Evolutionary conservation across 2,113 vertebrate genomes (phyloP), one percentile per base, ranked within the genome.

Genomic region (Entelurus aequoreus): DNA sequence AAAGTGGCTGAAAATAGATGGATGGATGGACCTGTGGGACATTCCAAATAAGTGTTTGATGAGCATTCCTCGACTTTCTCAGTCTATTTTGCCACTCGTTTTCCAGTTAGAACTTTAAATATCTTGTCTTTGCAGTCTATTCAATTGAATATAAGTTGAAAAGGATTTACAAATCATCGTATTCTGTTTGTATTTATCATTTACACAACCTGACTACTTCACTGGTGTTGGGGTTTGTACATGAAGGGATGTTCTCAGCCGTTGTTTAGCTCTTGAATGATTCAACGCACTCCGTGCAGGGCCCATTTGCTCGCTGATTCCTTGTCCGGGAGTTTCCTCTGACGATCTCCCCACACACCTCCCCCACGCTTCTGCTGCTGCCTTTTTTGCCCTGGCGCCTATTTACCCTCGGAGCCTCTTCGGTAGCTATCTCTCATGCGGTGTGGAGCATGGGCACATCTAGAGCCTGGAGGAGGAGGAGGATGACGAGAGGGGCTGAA

Each of bases 221-320:
- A 28, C 28, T 28, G 28, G 28, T 28, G 1, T 28, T 3, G 28
- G 2, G 28, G 28, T 28, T 28, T 3, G 28, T 54, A 74, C 54
- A 61, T 63, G 60, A 64, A 49, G 54, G 68, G 54, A 67, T 71
- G 69, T 4, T 21, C 48, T 36, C 57, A 62, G 52, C 58, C 63
- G 63, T 76, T 75, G 53, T 77, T 63, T 65, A 55, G 67, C 71
- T 70, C 72, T 21, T 75, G 63, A 78, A 85, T 85, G 72, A 86
- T 82, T 81, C 76, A 82, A 70, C 72, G 66, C 62, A 38, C 60
- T 68, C 60, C 16, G 71, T 64, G 21, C 62, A 74, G 65, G 74
- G 68, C 70, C 77, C 71, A 80, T 87, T 86, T 80, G 68, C 75
- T 73, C 60, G 62, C 66, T 63, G 66, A 79, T 75, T 83, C 65